A percentile compares a stretch with the other conserved stretches of the same genome.
Conservation (phyloP, 2,888 invertebrate species). For the Glyphotaelius pellucidus region DNA sequence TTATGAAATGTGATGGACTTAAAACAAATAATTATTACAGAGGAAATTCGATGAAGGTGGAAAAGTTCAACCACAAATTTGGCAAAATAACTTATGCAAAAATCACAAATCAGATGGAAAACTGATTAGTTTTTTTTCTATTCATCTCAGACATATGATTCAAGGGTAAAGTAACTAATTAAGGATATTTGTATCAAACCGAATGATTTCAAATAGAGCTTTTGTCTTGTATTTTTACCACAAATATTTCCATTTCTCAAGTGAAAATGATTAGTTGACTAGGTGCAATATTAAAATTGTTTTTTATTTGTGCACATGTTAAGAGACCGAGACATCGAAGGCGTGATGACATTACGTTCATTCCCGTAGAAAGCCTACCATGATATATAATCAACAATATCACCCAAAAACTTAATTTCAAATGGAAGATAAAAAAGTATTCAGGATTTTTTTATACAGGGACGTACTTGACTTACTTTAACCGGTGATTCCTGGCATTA, state of each 20-base stretch:
- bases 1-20: background rate
- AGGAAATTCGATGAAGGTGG: background rate
- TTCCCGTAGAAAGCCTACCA: background rate
- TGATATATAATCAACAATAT: background rate
- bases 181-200: background rate
- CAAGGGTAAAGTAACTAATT: background rate
- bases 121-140: background rate
- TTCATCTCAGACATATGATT: background rate
- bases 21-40: background rate
- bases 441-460: background rate
- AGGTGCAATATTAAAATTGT: background rate
- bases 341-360: background rate
- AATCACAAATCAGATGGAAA: background rate
- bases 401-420: background rate
- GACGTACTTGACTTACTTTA: too few species aligned
- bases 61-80: background rate
- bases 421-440: background rate
- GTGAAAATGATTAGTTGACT: background rate
- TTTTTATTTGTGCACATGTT: background rate
- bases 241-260: background rate
- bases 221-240: background rate
- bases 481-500: too few species aligned
- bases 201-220: background rate
- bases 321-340: background rate
- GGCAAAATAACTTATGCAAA: background rate